These are phyloP conservation scores for Buathra laborator DNA, from an alignment of 2,888 invertebrate genomes.

Conservation along the genomic window DNA sequence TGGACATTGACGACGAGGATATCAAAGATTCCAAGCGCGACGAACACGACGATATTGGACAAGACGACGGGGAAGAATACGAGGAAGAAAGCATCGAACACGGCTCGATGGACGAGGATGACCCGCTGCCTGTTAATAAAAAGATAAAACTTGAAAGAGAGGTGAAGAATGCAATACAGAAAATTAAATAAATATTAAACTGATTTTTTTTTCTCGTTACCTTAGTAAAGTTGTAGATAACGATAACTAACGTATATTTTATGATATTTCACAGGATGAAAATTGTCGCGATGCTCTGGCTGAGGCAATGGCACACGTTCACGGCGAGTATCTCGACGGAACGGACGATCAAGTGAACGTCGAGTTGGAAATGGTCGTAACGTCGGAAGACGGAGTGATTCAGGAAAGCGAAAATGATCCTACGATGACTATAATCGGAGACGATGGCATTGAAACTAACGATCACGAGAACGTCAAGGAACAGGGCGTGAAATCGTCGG, in stretches of 20 bases:
- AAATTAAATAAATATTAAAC: constrained; percentile 8
- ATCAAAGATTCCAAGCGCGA: constrained; percentile 63
- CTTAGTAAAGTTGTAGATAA: too few species aligned
- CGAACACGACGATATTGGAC: constrained; percentile 15
- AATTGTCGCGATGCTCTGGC: constrained; percentile 78
- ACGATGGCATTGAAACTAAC: constrained; percentile 51
- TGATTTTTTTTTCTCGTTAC: neutral
- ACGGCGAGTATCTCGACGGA: constrained; percentile 79
- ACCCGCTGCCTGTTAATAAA: constrained; percentile 64
- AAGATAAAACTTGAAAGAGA: constrained; percentile 72
- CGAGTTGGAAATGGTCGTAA: constrained; percentile 80
- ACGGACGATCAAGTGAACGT: constrained; percentile 74
- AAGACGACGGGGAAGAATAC: constrained; percentile 57
- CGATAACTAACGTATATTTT: constrained; percentile 9
- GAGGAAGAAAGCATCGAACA: constrained; percentile 68
- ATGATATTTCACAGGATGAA: constrained; percentile 61
- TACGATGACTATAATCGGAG: constrained; percentile 56
- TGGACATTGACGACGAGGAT: constrained; percentile 76
- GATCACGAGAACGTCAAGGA: constrained; percentile 39
- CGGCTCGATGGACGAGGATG: constrained; percentile 69
- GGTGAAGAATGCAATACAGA: constrained; percentile 44
- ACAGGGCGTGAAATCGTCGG: constrained; percentile 46
- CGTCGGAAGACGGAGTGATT: constrained; percentile 71
- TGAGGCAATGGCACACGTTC: constrained; percentile 81
- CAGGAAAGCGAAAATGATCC: constrained; percentile 56